Evolutionary conservation across 2,888 invertebrate genomes (phyloP), one percentile per base, ranked within the genome.

Genomic region (Drosophila quinaria): DNA sequence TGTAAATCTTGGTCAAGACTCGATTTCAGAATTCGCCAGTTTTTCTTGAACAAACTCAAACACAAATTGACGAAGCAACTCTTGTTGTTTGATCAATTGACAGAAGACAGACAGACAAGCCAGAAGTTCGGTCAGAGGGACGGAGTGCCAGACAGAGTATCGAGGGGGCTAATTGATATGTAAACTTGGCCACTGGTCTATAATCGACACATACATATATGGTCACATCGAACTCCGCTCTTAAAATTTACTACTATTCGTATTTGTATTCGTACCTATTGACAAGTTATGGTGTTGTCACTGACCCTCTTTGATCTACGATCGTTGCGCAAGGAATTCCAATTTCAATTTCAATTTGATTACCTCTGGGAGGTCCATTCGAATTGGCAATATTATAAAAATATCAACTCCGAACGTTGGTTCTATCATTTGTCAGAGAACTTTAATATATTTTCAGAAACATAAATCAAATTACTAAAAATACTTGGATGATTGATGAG

Each of bases 121-220:
- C 22, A 22, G 22, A 22, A 4, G 4, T 4, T 22, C 22, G 13
- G 13, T 15, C n/a, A 42, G 47, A 11, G 15, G 35, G 41, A 25
- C 44, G 39, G 22, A 31, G 19, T n/a, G 49, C 5, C 19, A 17
- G 17, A 13, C 13, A 39, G 25, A 19, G 31, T 17, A 22, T 25
- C 1, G 58, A 17, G 29, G 35, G 33, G 47, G 50, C 83, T 86
- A 83, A 88, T 86, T 83, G 80, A 61, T 83, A 88, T 88, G 88
- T 87, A 64, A 50, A 68, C 85, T 72, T 69, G 56, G 68, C 62
- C 54, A 52, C 65, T 42, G 79, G 67, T 54, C 67, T 69, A 61
- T 25, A 70, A 63, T 61, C 31, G 17, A 42, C 54, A 37, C 47
- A 70, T 68, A 37, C 47, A 71, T 66, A 52, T 15, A 15, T 19